A percentile compares a stretch with the other conserved stretches of the same genome.
Evolutionary conservation across 2,888 invertebrate genomes (phyloP).

Genomic region (Diloba caeruleocephala): DNA sequence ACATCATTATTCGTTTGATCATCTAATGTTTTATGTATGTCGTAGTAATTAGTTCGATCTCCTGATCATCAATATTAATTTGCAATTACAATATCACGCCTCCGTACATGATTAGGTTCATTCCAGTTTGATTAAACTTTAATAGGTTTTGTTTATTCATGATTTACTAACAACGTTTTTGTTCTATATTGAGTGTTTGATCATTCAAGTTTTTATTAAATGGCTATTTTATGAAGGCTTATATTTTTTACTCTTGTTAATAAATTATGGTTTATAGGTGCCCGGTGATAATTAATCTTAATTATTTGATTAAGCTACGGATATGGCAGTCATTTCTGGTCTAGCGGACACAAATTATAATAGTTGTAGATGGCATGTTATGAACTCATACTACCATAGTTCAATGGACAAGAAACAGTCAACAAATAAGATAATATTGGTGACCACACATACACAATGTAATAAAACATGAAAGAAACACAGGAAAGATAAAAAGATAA

Average conservation of each 20-base stretch:
- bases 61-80: slow-evolving; percentile 76
- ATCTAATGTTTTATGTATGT: slow-evolving; percentile 69
- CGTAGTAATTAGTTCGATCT: slow-evolving; percentile 64
- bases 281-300: slow-evolving; percentile 45
- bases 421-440: slow-evolving; percentile 23
- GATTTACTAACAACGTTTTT: slow-evolving; percentile 39
- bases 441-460: slow-evolving; percentile 19
- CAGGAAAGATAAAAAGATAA: slow-evolving; percentile 30
- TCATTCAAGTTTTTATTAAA: slow-evolving; percentile 33
- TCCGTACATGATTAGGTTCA: slow-evolving; percentile 52
- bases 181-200: slow-evolving; percentile 41
- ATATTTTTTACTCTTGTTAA: slow-evolving; percentile 42
- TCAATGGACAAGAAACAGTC: slow-evolving; percentile 27
- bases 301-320: slow-evolving; percentile 48
- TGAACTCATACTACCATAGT: slow-evolving; percentile 34
- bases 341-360: slow-evolving; percentile 43
- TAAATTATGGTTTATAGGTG: slow-evolving; percentile 45
- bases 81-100: slow-evolving; percentile 69
- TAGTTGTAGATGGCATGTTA: slow-evolving; percentile 38
- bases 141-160: slow-evolving; percentile 55
- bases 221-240: slow-evolving; percentile 32
- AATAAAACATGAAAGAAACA: slow-evolving; percentile 25
- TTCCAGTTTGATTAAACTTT: slow-evolving; percentile 57
- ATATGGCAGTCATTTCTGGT: slow-evolving; percentile 47
- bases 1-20: slow-evolving; percentile 50